Conservation (phyloP, 2,888 invertebrate genomes). For the Thera obeliscata region DNA sequence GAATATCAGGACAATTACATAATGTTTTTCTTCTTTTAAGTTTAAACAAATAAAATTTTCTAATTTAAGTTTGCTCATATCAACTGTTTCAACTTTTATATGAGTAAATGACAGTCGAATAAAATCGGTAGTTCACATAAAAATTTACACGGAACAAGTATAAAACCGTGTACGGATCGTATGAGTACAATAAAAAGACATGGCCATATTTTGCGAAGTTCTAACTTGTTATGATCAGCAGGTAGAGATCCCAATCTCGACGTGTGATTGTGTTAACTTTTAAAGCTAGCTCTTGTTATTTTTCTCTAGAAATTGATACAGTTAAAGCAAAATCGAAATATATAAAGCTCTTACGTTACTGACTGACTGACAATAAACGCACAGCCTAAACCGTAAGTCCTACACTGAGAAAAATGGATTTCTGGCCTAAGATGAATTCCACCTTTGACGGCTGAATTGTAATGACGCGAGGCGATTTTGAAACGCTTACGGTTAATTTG, state of each 20-base stretch:
- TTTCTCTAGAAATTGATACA: constrained; percentile 11
- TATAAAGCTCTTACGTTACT: too few species aligned
- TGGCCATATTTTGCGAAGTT: constrained; percentile 68
- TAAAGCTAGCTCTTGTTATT: constrained; percentile 53
- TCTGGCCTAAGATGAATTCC: too few species aligned
- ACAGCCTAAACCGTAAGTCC: too few species aligned
- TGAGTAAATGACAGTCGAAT: constrained; percentile 56
- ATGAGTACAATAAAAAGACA: constrained; percentile 64
- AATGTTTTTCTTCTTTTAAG: constrained; percentile 50
- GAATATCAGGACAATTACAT: constrained; percentile 4
- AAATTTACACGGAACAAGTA: constrained; percentile 64
- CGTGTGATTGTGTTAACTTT: constrained; percentile 45
- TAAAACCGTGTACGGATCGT: constrained; percentile 58
- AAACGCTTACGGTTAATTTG: too few species aligned
- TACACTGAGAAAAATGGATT: too few species aligned
- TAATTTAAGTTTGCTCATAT: constrained; percentile 58
- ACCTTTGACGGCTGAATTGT: too few species aligned
- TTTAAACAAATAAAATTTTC: constrained; percentile 49
- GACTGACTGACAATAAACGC: too few species aligned
- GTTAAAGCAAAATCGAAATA: constrained; percentile 5
- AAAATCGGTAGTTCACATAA: constrained; percentile 59
- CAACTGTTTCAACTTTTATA: constrained; percentile 57
- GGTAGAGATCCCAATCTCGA: constrained; percentile 49
- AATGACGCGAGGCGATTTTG: too few species aligned
- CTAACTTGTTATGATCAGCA: constrained; percentile 70